Evolutionary conservation across 2,888 invertebrate species (phyloP), one percentile per base, ranked within the genome.

Genomic region (Petrolisthes cinctipes): DNA sequence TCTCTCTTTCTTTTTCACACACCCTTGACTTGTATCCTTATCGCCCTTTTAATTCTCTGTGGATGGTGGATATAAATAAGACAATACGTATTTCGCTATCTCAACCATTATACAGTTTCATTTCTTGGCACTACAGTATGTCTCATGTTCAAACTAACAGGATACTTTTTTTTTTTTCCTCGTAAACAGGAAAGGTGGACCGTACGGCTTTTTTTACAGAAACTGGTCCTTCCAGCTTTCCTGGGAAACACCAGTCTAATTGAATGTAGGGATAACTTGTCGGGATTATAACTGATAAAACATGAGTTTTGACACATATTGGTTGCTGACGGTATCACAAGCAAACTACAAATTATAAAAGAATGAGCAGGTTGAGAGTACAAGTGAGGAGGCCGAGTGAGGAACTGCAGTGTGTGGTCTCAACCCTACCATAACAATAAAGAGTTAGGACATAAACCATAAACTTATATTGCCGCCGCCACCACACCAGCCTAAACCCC

Each of bases 381-480:
- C 0, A 23, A 37, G 14, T 11, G 76, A 76, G 3, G 56, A 56
- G 4, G n/a, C n/a, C 56, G n/a, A 23, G 37, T 6, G 14, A n/a
- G 78, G 53, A 51, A n/a, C 37, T 81, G 66, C 81, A 66, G 61
- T 37, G 37, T 37, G 81, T n/a, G 71, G 71, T n/a, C 71, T 71
- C 71, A 82, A 88, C 84, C 81, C 84, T 75, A 84, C 87, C 87
- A 88, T 81, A 84, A 84, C 87, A 83, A 87, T 87, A 87, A 87
- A 87, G 87, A 87, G 87, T 87, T 87, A 87, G 87, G 87, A 87
- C 87, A 87, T 87, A 87, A 87, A 80, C 87, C 83, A 87, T 87
- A 87, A 87, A 87, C 61, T 80, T 87, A 80, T 88, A 88, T 51
- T 37, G 86, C 86, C 78, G 51, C 84, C 37, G 61, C 53, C 53